phyloP scores from a whole-genome alignment of 2,113 vertebrate genomes.

The Panurus biarmicus region DNA sequence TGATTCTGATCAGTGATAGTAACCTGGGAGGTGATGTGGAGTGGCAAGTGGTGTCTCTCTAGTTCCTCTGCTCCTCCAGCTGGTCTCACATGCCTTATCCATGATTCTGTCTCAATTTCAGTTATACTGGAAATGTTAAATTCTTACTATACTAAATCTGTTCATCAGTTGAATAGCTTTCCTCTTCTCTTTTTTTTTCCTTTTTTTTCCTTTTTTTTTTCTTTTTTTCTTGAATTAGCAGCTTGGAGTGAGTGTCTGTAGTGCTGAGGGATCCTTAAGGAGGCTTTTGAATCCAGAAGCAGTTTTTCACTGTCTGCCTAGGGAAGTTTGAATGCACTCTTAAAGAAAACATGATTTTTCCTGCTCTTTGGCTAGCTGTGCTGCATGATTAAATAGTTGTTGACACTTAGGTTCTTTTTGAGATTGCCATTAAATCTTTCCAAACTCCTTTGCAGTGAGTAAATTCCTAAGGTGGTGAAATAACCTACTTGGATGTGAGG shows the following conservation, averaged over 20 bases:
- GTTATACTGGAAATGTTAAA: background rate
- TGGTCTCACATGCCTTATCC: background rate
- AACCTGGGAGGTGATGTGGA: background rate
- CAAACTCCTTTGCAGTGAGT: background rate
- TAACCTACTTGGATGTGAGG: background rate
- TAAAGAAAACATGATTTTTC: background rate
- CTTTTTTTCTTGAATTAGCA: background rate
- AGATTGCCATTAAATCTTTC: background rate
- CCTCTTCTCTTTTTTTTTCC: background rate
- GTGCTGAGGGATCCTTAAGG: background rate
- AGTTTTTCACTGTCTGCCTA: background rate
- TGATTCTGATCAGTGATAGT: background rate
- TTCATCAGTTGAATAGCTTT: background rate
- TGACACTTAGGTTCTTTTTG: background rate
- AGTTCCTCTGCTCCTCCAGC: background rate
- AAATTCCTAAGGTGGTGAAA: background rate
- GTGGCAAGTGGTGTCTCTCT: background rate
- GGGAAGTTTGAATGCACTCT: background rate
- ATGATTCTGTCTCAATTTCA: background rate
- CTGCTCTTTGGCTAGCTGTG: background rate
- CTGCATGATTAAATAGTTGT: conserved; percentile 14
- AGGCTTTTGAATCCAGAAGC: background rate
- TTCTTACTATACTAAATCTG: background rate
- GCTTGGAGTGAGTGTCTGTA: background rate
- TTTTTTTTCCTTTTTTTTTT: no score